phyloP scores from a whole-genome alignment of 2,888 invertebrate species.

The Himalopsyche japonica region DNA sequence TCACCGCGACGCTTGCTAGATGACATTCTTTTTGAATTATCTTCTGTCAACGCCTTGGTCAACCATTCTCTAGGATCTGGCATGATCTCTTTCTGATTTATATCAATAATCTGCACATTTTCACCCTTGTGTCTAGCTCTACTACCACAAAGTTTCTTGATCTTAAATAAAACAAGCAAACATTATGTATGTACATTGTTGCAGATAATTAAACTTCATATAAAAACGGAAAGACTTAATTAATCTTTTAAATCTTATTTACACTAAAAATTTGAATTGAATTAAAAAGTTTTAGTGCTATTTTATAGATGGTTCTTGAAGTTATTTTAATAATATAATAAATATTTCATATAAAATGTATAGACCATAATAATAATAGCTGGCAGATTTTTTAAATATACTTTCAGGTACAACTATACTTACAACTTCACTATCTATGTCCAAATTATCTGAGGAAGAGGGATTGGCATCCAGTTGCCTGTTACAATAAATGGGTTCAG shows the following conservation, averaged over 20 bases:
- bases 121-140: slow-evolving; percentile 66
- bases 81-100: slow-evolving; percentile 78
- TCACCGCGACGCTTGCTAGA: slow-evolving; percentile 61
- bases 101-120: slow-evolving; percentile 78
- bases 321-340: too few relatives aligned
- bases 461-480: not conserved
- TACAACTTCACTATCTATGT: slow-evolving; percentile 56
- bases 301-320: too few relatives aligned
- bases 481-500: not conserved
- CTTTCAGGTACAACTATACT: slow-evolving; percentile 34
- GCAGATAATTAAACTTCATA: not conserved
- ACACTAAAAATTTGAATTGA: too few relatives aligned
- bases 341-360: too few relatives aligned
- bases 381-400: not conserved
- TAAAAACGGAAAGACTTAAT: not conserved
- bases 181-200: too few relatives aligned
- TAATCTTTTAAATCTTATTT: too few relatives aligned
- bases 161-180: slow-evolving; percentile 46
- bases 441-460: slow-evolving; percentile 45
- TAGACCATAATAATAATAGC: too few relatives aligned
- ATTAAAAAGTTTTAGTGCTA: too few relatives aligned
- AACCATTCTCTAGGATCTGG: slow-evolving; percentile 82
- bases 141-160: slow-evolving; percentile 71
- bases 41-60: slow-evolving; percentile 77
- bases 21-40: slow-evolving; percentile 60